Percentiles rank a stretch among this genome's conserved stretches.
These are phyloP conservation scores for Asobara japonica DNA, from an alignment of 1,140 invertebrate genomes.

Conservation along the genomic window DNA sequence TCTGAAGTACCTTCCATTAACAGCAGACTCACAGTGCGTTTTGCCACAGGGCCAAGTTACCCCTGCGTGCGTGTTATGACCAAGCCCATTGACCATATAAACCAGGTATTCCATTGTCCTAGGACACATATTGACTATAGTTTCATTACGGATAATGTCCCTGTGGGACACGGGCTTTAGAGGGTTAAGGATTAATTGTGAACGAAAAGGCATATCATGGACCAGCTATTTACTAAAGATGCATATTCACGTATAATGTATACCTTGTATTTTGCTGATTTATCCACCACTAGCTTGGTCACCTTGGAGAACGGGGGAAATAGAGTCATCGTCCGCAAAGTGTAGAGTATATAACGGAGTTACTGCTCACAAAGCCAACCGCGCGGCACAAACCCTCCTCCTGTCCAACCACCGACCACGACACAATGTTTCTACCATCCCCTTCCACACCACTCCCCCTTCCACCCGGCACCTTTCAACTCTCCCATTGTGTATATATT, in stretches of 20 bases:
- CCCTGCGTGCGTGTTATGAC: background rate
- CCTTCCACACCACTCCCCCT: too few species aligned
- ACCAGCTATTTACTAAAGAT: background rate
- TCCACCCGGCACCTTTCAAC: too few species aligned
- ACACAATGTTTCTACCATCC: conserved; percentile 29
- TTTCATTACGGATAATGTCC: background rate
- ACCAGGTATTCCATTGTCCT: background rate
- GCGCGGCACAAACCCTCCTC: conserved; percentile 25
- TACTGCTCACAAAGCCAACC: conserved; percentile 57
- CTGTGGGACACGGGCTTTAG: background rate
- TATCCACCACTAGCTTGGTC: background rate
- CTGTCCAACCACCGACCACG: conserved; percentile 38
- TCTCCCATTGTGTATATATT: background rate
- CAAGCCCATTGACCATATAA: conserved; percentile 4
- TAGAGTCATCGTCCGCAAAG: conserved; percentile 62
- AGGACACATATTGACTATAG: background rate
- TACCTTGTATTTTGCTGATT: background rate
- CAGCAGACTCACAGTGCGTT: background rate
- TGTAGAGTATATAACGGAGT: conserved; percentile 61
- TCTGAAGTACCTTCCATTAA: background rate
- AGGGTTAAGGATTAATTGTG: background rate
- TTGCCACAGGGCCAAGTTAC: background rate
- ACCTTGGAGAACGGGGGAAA: conserved; percentile 37
- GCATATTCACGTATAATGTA: background rate
- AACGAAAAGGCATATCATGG: background rate